phyloP scores from a whole-genome alignment of 2,113 vertebrate species.

The Phycodurus eques region DNA sequence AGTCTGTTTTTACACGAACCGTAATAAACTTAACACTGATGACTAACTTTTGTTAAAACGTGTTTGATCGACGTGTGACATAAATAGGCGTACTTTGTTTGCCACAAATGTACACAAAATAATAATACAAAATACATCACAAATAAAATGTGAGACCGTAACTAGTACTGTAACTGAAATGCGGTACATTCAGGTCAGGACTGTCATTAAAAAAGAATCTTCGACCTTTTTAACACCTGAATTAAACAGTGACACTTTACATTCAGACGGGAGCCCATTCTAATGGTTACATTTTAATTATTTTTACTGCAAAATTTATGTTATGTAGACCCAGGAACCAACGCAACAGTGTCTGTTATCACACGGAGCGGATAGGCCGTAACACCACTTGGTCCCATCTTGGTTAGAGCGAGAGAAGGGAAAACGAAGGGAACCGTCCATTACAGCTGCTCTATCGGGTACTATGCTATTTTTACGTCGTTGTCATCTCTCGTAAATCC shows the following conservation, averaged over 20 bases:
- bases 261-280: not conserved
- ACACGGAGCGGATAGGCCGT: constrained; percentile 46
- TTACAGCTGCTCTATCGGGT: constrained; percentile 81
- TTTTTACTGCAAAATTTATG: not conserved
- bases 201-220: not conserved
- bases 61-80: too few species aligned
- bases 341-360: not conserved
- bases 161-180: not conserved
- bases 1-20: not conserved
- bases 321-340: constrained; percentile 50
- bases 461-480: constrained; percentile 44
- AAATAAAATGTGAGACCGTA: not conserved
- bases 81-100: too few species aligned
- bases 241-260: not conserved
- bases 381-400: constrained; percentile 75
- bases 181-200: not conserved
- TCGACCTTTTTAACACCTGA: not conserved
- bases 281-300: too few species aligned
- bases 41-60: too few species aligned
- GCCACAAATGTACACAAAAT: not conserved
- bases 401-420: constrained; percentile 67
- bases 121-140: not conserved
- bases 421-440: constrained; percentile 72
- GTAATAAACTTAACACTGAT: not conserved
- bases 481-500: constrained; percentile 45